Evolutionary conservation across 2,888 invertebrate genomes (phyloP).

Genomic region (Leptothorax acervorum): DNA sequence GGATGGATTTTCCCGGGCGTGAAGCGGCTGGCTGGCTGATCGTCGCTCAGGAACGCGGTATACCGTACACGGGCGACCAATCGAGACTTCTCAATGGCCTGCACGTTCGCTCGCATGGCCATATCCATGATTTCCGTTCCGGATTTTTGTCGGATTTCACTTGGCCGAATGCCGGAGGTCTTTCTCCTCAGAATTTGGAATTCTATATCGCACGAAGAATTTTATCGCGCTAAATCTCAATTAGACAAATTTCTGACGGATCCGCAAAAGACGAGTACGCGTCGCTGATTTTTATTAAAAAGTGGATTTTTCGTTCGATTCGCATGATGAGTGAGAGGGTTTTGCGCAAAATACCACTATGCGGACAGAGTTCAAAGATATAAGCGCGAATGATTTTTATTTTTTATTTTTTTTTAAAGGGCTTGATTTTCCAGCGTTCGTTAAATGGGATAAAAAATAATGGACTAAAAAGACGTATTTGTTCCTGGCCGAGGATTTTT

Average conservation of each 20-base stretch:
- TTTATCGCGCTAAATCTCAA: neutral
- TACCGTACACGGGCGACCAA: constrained; percentile 4
- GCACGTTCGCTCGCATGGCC: neutral
- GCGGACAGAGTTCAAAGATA: neutral
- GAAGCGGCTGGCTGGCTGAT: constrained; percentile 1
- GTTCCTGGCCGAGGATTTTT: neutral
- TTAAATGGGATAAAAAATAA: constrained; percentile 45
- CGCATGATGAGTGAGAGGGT: constrained; percentile 4
- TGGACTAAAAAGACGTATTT: constrained; percentile 31
- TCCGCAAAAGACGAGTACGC: neutral
- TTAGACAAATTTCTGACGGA: neutral
- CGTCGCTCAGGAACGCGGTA: constrained; percentile 26
- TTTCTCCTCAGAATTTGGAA: neutral
- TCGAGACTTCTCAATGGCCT: constrained; percentile 35
- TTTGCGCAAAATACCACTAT: neutral
- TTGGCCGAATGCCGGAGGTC: neutral
- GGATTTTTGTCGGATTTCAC: constrained; percentile 22
- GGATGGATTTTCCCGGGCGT: constrained; percentile 52
- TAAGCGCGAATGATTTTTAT: constrained; percentile 25
- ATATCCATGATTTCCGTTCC: neutral
- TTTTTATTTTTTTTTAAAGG: constrained; percentile 11
- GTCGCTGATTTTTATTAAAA: constrained; percentile 6
- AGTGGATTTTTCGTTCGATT: neutral
- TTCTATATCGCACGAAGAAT: neutral
- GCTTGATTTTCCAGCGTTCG: constrained; percentile 41